Base-by-base conservation (phyloP, 2,888 invertebrate species). In the Zygogramma bicolorata region DNA sequence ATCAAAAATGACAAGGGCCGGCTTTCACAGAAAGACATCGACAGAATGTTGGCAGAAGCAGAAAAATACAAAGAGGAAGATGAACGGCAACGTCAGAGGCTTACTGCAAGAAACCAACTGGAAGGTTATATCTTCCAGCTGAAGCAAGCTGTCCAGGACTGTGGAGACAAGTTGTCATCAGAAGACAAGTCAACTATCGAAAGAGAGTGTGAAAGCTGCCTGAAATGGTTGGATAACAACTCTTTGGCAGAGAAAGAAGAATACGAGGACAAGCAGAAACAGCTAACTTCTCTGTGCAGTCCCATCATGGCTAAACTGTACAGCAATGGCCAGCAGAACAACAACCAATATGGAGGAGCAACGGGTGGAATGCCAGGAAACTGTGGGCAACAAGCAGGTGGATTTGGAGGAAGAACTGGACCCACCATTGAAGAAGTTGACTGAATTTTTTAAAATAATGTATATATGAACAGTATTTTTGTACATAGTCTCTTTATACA, bases 1-100 rank as follows among this genome's bases (percentile, higher is more conserved):
- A 95, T 95, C 76, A 93, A 93, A 85, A 95, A 95, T 87, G 94
- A 95, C 88, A 94, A 93, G 82, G 94, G 95, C 0, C 90, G 95
- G 5, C 88, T 95, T 60, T 93, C 94, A 18, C 94, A 95, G 84
- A 92, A 92, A 7, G 95, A 95, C 82, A 95, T 95, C 77, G 94
- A 95, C 75, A 89, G 92, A 73, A 95, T 94, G 94, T 86, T 94
- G 34, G 86, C 89, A 3, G 94, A 94, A 75, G 94, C 94, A 0
- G 94, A 94, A 81, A 88, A 87, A 63, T 94, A 93, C 86, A 90
- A 91, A 57, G 93, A 92, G 53, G 93, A 94, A 82, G 94, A 94
- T 80, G 92, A 92, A 73, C 90, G 90, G 81, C 93, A 93, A 80
- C 88, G 90, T 20, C 90, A 93, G 80, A 89, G 91, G 61, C 91